Evolutionary conservation across 2,113 vertebrate genomes (phyloP).

Genomic region (Mormoops blainvillei): DNA sequence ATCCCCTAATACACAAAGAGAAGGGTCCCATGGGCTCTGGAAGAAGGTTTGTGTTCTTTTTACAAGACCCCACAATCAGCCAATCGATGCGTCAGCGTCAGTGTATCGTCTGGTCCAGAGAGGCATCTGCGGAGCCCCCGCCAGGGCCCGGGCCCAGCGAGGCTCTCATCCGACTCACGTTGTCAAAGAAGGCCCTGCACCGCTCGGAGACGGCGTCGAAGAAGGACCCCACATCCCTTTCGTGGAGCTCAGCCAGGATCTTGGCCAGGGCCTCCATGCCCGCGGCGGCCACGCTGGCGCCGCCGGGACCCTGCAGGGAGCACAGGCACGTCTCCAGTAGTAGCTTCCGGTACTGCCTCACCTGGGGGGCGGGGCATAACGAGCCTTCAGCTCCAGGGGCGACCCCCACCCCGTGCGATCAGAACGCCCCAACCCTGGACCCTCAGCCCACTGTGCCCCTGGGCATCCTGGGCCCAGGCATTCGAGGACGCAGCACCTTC

Average conservation of each 20-base stretch:
- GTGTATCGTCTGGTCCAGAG: too few species aligned
- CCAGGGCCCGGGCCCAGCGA: rapidly evolving
- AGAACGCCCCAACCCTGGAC: rapidly evolving
- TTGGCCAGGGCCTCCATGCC: conserved; percentile 59
- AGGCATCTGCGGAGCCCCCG: rapidly evolving
- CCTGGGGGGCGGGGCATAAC: not conserved
- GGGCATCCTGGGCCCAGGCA: not conserved
- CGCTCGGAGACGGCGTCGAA: conserved; percentile 40
- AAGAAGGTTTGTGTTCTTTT: not conserved
- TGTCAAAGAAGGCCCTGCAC: conserved; percentile 62
- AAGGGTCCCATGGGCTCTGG: not conserved
- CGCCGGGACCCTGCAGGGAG: not conserved
- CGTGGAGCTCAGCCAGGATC: conserved; percentile 47
- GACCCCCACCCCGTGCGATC: too few species aligned
- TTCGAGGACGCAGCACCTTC: conserved; percentile 12
- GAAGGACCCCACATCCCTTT: conserved; percentile 37
- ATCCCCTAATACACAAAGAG: too few species aligned
- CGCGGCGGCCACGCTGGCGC: not conserved
- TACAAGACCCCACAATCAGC: not conserved
- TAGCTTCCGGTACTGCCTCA: conserved; percentile 59
- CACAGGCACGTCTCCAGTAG: conserved; percentile 42
- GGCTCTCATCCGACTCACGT: not conserved
- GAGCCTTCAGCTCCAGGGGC: not conserved
- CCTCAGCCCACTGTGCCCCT: rapidly evolving
- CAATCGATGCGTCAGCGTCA: rapidly evolving